Base-by-base conservation (phyloP, 2,888 invertebrate species). In the Nasonovia ribisnigri region DNA sequence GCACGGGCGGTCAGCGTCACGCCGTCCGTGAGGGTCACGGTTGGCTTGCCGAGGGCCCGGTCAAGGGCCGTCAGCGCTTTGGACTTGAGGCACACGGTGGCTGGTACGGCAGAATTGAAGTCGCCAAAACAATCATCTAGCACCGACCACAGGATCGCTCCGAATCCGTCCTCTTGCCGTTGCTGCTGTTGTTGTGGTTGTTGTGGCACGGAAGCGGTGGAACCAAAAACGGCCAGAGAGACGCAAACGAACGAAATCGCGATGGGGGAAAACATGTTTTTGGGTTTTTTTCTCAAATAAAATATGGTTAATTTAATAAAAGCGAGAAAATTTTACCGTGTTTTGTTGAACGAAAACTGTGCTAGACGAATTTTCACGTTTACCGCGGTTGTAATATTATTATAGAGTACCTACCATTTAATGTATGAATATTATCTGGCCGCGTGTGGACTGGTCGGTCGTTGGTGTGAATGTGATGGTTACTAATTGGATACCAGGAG, bases 61-160 rank as follows among this genome's bases (percentile, higher is more conserved):
- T 92, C 92, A 24, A 92, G 11, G 3, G 77, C 92, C 43, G 77
- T 92, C 51, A 92, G 43, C 92, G 84, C 88, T 87, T 29, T 92
- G 93, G 36, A 84, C 92, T 43, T 92, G 94, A 51, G 94, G 94
- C 48, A 88, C 67, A 48, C 94, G 20, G 43, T 87, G 60, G 54
- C 84, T 26, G 84, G 43, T 26, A 42, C 88, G 88, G 91, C 36
- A 48, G 84, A n/a, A 46, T 84, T 93, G 84, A 13, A 13, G 67
- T 88, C 94, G 43, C 24, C 84, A 89, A 88, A 88, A 51, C 92
- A 92, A 26, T 88, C 92, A 43, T 92, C 54, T 36, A 88, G 11
- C 29, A 84, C 88, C 13, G 92, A 92, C 92, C 92, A 92, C 54
- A 92, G 1, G 16, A 84, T 77, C 42, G 67, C 4, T 29, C 51